phyloP scores from a whole-genome alignment of 2,797 vertebrate genomes.

The Girardinus metallicus region DNA sequence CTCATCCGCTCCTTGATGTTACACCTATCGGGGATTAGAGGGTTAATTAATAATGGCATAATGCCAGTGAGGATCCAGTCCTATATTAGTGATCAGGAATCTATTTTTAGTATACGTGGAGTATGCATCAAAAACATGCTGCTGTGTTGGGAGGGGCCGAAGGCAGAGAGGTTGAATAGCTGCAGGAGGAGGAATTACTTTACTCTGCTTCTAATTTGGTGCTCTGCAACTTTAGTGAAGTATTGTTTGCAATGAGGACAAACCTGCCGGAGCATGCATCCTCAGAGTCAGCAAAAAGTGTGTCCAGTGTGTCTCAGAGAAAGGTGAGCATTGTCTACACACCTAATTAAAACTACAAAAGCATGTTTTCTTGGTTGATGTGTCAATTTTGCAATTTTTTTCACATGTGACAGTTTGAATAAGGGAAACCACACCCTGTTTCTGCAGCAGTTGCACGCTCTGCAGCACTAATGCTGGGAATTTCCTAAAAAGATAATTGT shows the following conservation, averaged over 20 bases:
- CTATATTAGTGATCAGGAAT: not conserved
- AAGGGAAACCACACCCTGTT: not conserved
- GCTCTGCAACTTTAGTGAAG: slow-evolving; percentile 4
- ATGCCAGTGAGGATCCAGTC: not conserved
- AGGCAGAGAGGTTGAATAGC: not conserved
- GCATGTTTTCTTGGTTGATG: not conserved
- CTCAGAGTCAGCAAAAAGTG: slow-evolving; percentile 37
- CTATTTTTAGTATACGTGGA: slow-evolving; percentile 24
- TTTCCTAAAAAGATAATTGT: not conserved
- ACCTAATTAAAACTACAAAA: not conserved
- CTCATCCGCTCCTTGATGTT: not conserved
- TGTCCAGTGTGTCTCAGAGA: not conserved
- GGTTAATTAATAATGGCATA: not conserved
- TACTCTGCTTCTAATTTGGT: not conserved
- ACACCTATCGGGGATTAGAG: not conserved
- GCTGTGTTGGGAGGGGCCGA: not conserved
- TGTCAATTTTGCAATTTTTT: not conserved
- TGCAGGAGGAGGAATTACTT: not conserved
- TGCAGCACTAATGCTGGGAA: no score
- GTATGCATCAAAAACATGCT: not conserved
- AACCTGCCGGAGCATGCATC: not conserved
- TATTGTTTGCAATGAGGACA: not conserved
- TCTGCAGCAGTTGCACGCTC: not conserved
- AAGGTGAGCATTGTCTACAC: not conserved
- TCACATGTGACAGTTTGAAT: not conserved